Evolutionary conservation across 2,797 vertebrate genomes (phyloP).

Genomic region (Paguma larvata): DNA sequence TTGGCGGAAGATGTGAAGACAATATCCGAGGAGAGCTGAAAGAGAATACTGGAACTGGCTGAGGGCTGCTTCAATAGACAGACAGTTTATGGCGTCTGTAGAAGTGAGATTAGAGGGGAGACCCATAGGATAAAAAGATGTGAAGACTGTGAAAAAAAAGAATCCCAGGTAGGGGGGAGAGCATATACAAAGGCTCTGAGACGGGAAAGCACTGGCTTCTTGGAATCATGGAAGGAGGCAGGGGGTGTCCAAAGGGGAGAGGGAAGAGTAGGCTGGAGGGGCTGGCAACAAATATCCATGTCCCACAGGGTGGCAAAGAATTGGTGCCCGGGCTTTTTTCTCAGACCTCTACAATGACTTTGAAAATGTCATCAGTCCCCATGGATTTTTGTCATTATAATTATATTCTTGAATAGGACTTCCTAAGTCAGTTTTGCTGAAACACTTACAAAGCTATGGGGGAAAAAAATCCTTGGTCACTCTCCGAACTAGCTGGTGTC

Average conservation of each 20-base stretch:
- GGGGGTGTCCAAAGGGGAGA: neutral
- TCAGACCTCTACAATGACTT: neutral
- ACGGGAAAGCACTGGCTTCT: neutral
- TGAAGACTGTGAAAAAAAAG: neutral
- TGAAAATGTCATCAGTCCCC: neutral
- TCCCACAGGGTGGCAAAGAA: neutral
- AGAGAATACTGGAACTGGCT: no score
- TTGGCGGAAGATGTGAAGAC: neutral
- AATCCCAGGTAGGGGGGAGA: neutral
- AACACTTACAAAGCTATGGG: neutral
- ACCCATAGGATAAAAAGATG: neutral
- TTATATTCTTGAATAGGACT: neutral
- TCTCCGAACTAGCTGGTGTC: conserved; percentile 1
- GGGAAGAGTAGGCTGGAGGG: neutral
- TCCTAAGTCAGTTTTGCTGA: neutral
- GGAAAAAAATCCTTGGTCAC: neutral
- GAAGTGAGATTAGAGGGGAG: neutral
- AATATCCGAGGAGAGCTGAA: neutral
- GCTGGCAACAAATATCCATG: neutral
- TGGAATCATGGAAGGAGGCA: neutral
- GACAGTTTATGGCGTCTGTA: neutral
- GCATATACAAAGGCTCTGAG: neutral
- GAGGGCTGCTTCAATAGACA: neutral
- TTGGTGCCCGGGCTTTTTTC: neutral
- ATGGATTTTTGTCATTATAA: neutral